Base-by-base conservation (phyloP, 2,113 vertebrate species). In the Uria lomvia region DNA sequence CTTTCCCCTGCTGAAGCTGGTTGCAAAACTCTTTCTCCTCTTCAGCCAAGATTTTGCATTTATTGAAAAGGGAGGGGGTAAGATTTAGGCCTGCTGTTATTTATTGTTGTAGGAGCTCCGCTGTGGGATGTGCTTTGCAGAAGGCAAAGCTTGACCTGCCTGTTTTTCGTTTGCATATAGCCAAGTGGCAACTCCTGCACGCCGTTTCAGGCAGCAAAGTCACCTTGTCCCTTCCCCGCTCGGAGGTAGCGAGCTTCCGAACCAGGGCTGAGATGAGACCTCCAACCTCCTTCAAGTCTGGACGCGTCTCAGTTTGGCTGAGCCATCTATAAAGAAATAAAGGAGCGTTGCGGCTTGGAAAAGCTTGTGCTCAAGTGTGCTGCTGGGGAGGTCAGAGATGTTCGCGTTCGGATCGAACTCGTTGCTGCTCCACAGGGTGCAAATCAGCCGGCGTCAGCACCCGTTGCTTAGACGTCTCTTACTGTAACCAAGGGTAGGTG, bases 321-420 rank as follows among this genome's bases (percentile, higher is more conserved):
- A 65, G 83, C 8, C 0, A 0, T 30, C 24, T 56, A 5, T 42
- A 65, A 17, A 49, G 79, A 50, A 65, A 53, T 16, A 17, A 81
- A 73, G 72, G 27, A 45, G 11, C 3, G 15, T n/a, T 55, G 73
- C 8, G 9, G 55, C 56, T 74, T n/a, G 55, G 88, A 29, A n/a
- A 34, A 71, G 11, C 32, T n/a, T 19, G 8, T n/a, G 58, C 56
- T 74, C 12, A 36, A 9, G 53, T 22, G 5, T 15, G 9, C 49
- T 65, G 47, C 40, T 40, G n/a, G 45, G 15, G 90, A 62, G 42
- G 59, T 47, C 38, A 27, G 67, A 60, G 55, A 12, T 4, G 14
- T 26, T 81, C 21, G 7, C 3, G 2, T 55, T 22, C 1, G 3
- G 36, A 15, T 21, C 3, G 0, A 60, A 15, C 29, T 18, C 1